phyloP scores from a whole-genome alignment of 2,113 vertebrate genomes.

The Corapipo altera region DNA sequence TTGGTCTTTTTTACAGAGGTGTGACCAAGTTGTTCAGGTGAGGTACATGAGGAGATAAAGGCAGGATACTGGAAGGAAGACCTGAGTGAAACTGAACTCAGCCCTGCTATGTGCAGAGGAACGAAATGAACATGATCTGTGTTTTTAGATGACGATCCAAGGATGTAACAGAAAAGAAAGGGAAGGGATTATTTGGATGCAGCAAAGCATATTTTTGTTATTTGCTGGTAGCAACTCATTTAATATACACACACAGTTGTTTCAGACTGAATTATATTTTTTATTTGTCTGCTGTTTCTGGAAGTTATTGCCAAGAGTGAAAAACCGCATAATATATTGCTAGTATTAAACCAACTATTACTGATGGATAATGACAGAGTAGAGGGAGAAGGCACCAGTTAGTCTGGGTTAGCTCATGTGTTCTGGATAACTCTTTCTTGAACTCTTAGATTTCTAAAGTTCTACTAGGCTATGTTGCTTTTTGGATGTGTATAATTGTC shows the following conservation, averaged over 20 bases:
- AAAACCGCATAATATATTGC: conserved; percentile 70
- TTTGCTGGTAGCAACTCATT: conserved; percentile 53
- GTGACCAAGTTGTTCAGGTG: not conserved
- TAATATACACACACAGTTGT: conserved; percentile 32
- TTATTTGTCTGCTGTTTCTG: conserved; percentile 59
- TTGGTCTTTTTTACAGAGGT: not conserved
- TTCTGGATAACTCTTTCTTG: conserved; percentile 67
- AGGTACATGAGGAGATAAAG: not conserved
- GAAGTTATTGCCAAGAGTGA: conserved; percentile 65
- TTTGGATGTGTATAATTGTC: conserved; percentile 33
- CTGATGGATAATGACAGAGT: conserved; percentile 78
- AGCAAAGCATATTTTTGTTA: conserved; percentile 28
- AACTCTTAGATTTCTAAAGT: conserved; percentile 58
- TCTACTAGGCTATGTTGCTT: conserved; percentile 26
- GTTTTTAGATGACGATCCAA: not conserved
- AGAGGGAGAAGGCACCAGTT: conserved; percentile 77
- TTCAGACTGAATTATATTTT: conserved; percentile 59
- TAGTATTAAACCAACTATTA: conserved; percentile 75
- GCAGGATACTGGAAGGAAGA: not conserved
- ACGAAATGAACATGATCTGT: not conserved
- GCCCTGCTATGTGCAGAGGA: not conserved
- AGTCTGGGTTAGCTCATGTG: conserved; percentile 77
- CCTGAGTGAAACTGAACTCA: not conserved
- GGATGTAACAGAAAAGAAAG: not conserved
- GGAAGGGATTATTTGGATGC: conserved; percentile 4